A percentile compares a stretch with the other conserved stretches of the same genome.
phyloP scores from a whole-genome alignment of 2,888 invertebrate species.

The Acrobasis suavella region DNA sequence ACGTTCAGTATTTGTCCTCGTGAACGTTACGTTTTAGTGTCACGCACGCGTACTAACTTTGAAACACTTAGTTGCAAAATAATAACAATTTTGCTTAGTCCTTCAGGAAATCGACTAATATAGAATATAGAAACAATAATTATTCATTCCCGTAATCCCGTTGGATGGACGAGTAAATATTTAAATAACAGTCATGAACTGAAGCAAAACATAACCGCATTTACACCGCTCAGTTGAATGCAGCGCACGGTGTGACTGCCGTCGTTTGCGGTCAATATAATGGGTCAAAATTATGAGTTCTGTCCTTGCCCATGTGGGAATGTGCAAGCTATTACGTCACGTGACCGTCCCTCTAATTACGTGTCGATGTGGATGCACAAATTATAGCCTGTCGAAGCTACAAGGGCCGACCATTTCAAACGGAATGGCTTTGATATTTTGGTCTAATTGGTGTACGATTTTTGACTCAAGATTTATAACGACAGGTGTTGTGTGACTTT shows the following conservation, averaged over 20 bases:
- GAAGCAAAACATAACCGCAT: constrained; percentile 9
- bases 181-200: neutral
- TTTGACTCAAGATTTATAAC: neutral
- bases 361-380: constrained; percentile 72
- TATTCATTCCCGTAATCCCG: too few species aligned
- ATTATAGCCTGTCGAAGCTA: constrained; percentile 67
- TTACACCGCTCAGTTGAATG: constrained; percentile 8
- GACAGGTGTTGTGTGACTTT: neutral
- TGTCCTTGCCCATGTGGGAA: constrained; percentile 74
- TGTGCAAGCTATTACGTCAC: constrained; percentile 70
- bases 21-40: constrained; percentile 40
- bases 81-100: too few species aligned
- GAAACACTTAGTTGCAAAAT: too few species aligned
- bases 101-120: too few species aligned
- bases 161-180: too few species aligned
- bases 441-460: constrained; percentile 37
- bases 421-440: constrained; percentile 56
- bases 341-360: constrained; percentile 65
- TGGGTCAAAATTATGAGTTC: constrained; percentile 75
- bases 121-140: too few species aligned
- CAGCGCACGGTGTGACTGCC: constrained; percentile 22
- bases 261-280: constrained; percentile 74
- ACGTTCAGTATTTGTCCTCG: neutral
- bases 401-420: constrained; percentile 48
- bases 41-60: constrained; percentile 22